These are phyloP conservation scores for Platyrinchus mystaceus DNA, from an alignment of 2,797 vertebrate species.

Conservation along the genomic window DNA sequence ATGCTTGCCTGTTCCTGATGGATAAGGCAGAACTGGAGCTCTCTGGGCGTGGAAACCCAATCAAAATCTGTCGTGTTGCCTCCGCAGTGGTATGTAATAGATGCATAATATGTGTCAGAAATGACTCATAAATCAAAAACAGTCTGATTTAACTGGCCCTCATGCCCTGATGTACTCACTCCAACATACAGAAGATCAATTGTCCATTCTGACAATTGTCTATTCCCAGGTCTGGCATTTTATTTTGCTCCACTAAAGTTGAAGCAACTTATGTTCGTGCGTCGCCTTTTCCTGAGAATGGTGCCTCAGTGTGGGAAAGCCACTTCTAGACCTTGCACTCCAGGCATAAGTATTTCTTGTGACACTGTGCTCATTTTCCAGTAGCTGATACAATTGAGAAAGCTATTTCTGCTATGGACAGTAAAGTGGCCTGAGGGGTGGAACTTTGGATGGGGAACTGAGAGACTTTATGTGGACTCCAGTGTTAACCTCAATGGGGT, in stretches of 20 bases:
- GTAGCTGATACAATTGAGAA: neutral
- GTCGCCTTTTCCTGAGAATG: neutral
- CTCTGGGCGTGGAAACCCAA: constrained; percentile 86
- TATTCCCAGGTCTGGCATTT: neutral
- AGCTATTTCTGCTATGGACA: neutral
- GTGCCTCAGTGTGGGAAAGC: neutral
- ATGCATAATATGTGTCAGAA: neutral
- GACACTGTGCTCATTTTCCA: neutral
- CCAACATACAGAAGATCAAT: neutral
- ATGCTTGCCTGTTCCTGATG: constrained; percentile 91
- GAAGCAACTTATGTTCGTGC: neutral
- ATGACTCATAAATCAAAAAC: neutral
- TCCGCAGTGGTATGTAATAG: constrained; percentile 87
- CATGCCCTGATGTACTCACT: neutral
- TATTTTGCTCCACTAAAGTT: neutral
- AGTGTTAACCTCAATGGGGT: neutral
- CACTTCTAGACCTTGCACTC: neutral
- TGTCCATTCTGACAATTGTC: neutral
- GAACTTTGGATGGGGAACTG: neutral
- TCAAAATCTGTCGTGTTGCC: constrained; percentile 89
- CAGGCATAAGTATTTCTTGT: neutral
- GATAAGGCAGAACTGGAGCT: constrained; percentile 89
- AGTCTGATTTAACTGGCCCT: neutral
- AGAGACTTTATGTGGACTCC: neutral
- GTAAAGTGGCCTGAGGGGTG: neutral